phyloP scores from a whole-genome alignment of 2,888 invertebrate species.

The Philaethria dido region DNA sequence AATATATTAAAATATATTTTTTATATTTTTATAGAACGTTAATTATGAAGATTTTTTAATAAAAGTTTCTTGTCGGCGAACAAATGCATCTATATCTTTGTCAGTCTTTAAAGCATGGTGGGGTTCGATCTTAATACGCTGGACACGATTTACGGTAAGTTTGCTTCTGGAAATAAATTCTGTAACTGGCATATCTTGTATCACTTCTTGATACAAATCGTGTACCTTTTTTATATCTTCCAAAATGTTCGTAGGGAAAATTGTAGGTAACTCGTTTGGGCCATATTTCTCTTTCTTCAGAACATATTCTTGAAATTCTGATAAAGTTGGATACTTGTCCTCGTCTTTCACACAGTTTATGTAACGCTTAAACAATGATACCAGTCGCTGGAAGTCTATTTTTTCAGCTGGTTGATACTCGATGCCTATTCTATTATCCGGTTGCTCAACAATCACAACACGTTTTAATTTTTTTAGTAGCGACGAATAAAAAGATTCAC shows the following conservation, averaged over 20 bases:
- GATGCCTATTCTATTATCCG: not conserved
- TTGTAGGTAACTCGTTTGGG: not conserved
- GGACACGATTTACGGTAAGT: not conserved
- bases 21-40: no score
- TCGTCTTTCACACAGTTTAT: not conserved
- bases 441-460: constrained; percentile 28
- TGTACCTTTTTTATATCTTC: not conserved
- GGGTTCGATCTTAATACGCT: not conserved
- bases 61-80: not conserved
- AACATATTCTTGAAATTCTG: not conserved
- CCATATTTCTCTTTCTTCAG: constrained; percentile 4
- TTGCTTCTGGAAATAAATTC: not conserved
- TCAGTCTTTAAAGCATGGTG: not conserved
- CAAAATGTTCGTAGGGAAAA: not conserved
- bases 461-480: constrained; percentile 45
- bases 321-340: not conserved
- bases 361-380: constrained; percentile 3
- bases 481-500: constrained; percentile 51
- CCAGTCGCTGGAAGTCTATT: not conserved
- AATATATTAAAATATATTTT: no score
- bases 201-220: not conserved
- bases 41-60: not conserved
- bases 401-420: constrained; percentile 1
- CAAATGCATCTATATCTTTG: not conserved
- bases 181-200: not conserved